A percentile compares a stretch with the other conserved stretches of the same genome.
Conservation (phyloP, 1,140 invertebrate species). For the Heliconius eleuchia region DNA sequence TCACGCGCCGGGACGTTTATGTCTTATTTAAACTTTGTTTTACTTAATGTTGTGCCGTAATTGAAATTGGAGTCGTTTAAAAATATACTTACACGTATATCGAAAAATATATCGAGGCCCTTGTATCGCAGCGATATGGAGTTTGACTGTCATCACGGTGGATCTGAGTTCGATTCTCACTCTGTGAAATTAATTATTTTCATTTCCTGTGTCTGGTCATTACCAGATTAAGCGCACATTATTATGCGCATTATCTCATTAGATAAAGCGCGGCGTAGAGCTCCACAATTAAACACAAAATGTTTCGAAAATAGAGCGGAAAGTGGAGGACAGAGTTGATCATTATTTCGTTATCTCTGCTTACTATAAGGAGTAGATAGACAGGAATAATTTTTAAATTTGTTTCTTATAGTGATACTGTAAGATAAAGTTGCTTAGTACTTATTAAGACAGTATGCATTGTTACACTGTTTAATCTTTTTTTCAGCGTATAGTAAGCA, state of each 20-base stretch:
- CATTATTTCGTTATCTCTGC: too few species aligned
- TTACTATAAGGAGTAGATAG: too few species aligned
- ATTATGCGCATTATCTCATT: too few species aligned
- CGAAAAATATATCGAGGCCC: not conserved
- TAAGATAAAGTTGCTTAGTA: too few species aligned
- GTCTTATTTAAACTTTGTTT: slow-evolving; percentile 12
- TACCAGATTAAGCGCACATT: too few species aligned
- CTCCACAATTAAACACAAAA: not conserved
- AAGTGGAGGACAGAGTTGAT: too few species aligned
- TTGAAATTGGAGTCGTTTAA: slow-evolving; percentile 3
- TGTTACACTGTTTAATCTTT: too few species aligned
- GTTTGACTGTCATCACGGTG: not conserved
- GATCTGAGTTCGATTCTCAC: not conserved
- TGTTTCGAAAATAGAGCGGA: too few species aligned
- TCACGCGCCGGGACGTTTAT: slow-evolving; percentile 7
- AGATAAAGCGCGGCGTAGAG: not conserved
- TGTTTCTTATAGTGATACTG: too few species aligned
- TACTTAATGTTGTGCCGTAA: slow-evolving; percentile 12
- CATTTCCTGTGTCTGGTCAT: not conserved
- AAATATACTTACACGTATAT: not conserved
- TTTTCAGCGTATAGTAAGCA: too few species aligned
- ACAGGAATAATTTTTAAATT: too few species aligned
- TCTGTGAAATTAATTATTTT: not conserved
- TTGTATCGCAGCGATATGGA: not conserved
- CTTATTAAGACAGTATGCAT: too few species aligned